These are phyloP conservation scores for Sclerurus mexicanus DNA, from an alignment of 2,113 vertebrate species.

Conservation along the genomic window DNA sequence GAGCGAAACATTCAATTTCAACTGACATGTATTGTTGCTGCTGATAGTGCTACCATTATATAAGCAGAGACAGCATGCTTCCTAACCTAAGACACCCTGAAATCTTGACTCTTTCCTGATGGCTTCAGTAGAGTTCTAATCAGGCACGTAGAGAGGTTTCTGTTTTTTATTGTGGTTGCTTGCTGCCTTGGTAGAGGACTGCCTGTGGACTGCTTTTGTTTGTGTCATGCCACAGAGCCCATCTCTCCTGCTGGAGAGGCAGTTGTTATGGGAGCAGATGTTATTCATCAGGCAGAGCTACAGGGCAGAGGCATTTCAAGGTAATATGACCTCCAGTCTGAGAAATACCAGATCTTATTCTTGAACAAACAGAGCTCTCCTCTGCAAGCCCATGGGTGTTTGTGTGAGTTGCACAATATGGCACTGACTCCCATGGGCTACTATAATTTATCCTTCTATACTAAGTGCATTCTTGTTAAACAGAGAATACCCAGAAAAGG, in stretches of 20 bases:
- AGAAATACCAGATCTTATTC: slow-evolving; percentile 44
- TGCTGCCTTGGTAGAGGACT: not conserved
- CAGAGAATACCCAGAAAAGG: slow-evolving; percentile 4
- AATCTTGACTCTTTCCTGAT: not conserved
- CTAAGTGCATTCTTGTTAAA: not conserved
- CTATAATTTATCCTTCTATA: not conserved
- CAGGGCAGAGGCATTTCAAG: not conserved
- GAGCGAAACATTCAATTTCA: not conserved
- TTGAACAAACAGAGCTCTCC: slow-evolving; percentile 34
- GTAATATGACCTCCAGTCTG: not conserved
- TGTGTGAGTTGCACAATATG: not conserved
- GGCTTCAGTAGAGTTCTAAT: not conserved
- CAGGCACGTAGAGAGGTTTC: not conserved
- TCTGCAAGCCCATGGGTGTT: not conserved
- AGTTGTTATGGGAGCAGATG: slow-evolving; percentile 8
- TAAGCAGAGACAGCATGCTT: not conserved
- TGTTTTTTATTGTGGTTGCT: not conserved
- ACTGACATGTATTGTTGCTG: fast-evolving
- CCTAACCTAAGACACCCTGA: not conserved
- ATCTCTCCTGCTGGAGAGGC: not conserved
- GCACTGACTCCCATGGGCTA: not conserved
- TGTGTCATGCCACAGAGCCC: not conserved
- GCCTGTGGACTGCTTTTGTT: not conserved
- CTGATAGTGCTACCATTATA: too few species aligned
- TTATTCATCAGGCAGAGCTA: not conserved